A percentile compares a stretch with the other conserved stretches of the same genome.
These are phyloP conservation scores for Spilogale gracilis DNA, from an alignment of 2,113 vertebrate genomes.

Conservation along the genomic window DNA sequence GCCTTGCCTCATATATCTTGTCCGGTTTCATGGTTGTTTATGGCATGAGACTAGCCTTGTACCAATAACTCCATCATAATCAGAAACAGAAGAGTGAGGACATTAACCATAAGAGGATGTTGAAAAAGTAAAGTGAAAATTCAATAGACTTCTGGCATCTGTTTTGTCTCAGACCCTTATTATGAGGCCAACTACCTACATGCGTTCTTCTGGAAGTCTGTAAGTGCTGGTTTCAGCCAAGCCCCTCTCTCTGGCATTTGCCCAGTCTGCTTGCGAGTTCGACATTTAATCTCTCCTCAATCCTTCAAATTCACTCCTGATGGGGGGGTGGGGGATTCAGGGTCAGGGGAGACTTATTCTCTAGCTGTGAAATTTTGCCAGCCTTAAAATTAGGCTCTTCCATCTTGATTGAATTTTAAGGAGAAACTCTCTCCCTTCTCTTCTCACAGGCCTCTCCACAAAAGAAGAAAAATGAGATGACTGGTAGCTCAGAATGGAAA, in stretches of 20 bases:
- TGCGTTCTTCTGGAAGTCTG: neutral
- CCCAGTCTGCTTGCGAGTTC: neutral
- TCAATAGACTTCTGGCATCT: neutral
- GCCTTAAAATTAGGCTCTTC: neutral
- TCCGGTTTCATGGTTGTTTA: neutral
- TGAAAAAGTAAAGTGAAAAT: conserved; percentile 46
- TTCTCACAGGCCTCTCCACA: neutral
- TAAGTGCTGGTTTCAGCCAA: neutral
- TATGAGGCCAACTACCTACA: neutral
- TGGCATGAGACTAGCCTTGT: neutral
- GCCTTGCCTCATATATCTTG: neutral
- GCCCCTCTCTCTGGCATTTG: neutral
- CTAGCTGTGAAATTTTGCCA: conserved; percentile 13
- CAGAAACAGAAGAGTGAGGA: conserved; percentile 18
- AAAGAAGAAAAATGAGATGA: neutral
- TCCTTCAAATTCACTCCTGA: neutral
- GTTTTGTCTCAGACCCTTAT: conserved; percentile 12
- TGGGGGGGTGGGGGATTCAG: neutral
- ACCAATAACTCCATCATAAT: neutral
- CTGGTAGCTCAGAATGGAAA: neutral
- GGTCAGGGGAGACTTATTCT: neutral
- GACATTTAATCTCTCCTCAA: neutral
- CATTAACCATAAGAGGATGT: neutral
- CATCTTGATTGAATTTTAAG: neutral
- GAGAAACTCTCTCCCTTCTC: neutral